These are phyloP conservation scores for Drosophila nebulosa DNA, from an alignment of 1,140 invertebrate genomes.

Conservation along the genomic window DNA sequence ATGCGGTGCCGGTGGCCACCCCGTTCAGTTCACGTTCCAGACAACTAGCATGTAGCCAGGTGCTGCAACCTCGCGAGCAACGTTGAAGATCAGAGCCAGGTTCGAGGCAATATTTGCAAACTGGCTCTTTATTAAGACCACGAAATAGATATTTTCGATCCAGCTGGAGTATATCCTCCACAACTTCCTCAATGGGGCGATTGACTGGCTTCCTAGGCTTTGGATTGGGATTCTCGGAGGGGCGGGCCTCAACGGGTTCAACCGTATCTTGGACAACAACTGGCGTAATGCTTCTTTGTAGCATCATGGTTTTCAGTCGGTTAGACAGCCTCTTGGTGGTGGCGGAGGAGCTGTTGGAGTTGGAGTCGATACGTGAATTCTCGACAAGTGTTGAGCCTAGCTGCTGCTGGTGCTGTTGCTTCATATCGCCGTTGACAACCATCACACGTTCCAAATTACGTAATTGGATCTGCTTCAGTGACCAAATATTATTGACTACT, in stretches of 20 bases:
- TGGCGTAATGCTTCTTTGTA: slow-evolving; percentile 45
- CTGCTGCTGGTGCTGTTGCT: slow-evolving; percentile 11
- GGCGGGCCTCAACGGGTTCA: slow-evolving; percentile 10
- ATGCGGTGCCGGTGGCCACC: not conserved
- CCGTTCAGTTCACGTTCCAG: slow-evolving; percentile 18
- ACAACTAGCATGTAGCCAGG: slow-evolving; percentile 81
- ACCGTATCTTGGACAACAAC: slow-evolving; percentile 20
- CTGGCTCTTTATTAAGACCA: slow-evolving; percentile 82
- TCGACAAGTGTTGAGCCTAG: slow-evolving; percentile 18
- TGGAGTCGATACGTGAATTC: slow-evolving; percentile 13
- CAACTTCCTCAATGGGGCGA: slow-evolving; percentile 72
- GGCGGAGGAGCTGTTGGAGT: slow-evolving; percentile 12
- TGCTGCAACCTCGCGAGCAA: slow-evolving; percentile 83
- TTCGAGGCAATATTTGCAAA: slow-evolving; percentile 85
- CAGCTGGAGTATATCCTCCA: slow-evolving; percentile 68
- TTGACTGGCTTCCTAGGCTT: slow-evolving; percentile 48
- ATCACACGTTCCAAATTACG: slow-evolving; percentile 49
- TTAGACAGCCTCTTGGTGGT: slow-evolving; percentile 66
- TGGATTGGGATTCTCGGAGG: not conserved
- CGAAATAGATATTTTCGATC: slow-evolving; percentile 82
- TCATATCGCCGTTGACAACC: slow-evolving; percentile 13
- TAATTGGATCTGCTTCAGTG: slow-evolving; percentile 46
- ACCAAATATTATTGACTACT: slow-evolving; percentile 58
- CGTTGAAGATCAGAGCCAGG: slow-evolving; percentile 82
- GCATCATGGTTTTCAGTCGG: slow-evolving; percentile 51